A percentile compares a stretch with the other conserved stretches of the same genome.
Evolutionary conservation across 2,888 invertebrate species (phyloP).

Genomic region (Osedax fenrisi): DNA sequence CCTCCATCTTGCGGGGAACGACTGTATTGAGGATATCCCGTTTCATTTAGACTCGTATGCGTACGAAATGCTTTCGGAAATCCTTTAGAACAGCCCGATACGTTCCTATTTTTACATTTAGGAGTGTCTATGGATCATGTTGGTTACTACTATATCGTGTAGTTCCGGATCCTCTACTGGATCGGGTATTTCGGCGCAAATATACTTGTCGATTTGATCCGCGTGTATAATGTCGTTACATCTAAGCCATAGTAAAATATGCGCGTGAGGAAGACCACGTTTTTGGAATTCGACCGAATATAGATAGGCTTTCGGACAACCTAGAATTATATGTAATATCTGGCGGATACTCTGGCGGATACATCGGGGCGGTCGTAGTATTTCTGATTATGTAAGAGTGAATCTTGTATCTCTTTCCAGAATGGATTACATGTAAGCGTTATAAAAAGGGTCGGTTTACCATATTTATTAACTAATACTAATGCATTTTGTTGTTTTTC

Average conservation of each 20-base stretch:
- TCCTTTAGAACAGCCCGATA: neutral
- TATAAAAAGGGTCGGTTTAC: neutral
- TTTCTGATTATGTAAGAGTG: neutral
- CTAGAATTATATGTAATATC: too few relatives aligned
- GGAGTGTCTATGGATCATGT: neutral
- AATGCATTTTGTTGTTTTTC: neutral
- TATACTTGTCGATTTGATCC: neutral
- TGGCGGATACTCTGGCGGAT: neutral
- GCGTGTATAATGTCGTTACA: neutral
- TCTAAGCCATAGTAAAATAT: neutral
- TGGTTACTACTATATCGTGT: neutral
- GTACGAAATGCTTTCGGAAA: neutral
- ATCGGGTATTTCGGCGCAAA: neutral
- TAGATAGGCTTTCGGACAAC: too few relatives aligned
- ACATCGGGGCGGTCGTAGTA: neutral
- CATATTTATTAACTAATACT: neutral
- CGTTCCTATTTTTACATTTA: neutral
- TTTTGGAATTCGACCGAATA: neutral
- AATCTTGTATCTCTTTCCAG: neutral
- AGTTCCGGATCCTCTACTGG: neutral
- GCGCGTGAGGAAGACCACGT: neutral
- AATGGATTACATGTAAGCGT: neutral
- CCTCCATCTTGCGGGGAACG: neutral
- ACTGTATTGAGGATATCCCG: neutral
- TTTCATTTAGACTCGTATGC: neutral